Percentiles rank a stretch among this genome's conserved stretches.
These are phyloP conservation scores for Brachyptera risi DNA, from an alignment of 2,888 invertebrate genomes.

Conservation along the genomic window DNA sequence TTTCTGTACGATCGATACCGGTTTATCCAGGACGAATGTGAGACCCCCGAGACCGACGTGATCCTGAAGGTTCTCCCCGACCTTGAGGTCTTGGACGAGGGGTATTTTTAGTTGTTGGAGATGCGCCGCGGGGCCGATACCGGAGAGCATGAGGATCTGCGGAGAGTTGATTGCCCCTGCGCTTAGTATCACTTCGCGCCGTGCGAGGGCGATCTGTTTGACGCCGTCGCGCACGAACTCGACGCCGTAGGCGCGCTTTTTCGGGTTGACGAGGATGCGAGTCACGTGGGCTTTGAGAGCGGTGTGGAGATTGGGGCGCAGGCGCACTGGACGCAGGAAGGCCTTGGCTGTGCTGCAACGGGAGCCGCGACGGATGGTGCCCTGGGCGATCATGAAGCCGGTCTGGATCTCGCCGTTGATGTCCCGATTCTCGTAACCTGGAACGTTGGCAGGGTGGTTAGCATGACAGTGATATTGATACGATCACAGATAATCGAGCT, in stretches of 20 bases:
- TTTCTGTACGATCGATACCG: constrained; percentile 77
- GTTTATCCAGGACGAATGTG: constrained; percentile 75
- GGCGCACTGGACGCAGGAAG: constrained; percentile 71
- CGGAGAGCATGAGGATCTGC: constrained; percentile 87
- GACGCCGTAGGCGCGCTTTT: constrained; percentile 72
- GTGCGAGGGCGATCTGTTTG: constrained; percentile 64
- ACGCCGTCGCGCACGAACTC: constrained; percentile 73
- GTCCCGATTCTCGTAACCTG: constrained; percentile 78
- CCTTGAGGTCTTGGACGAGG: constrained; percentile 65
- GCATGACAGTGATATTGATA: no score
- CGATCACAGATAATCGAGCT: no score
- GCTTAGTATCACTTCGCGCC: constrained; percentile 78
- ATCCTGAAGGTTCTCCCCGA: constrained; percentile 66
- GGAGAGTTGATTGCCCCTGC: constrained; percentile 91
- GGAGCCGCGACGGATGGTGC: constrained; percentile 71
- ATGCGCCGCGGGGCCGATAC: constrained; percentile 71
- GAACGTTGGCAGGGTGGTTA: no score
- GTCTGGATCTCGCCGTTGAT: constrained; percentile 77
- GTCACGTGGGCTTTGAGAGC: constrained; percentile 77
- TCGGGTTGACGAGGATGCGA: constrained; percentile 67
- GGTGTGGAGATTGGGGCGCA: constrained; percentile 73
- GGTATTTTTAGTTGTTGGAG: constrained; percentile 65
- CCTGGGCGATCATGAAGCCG: constrained; percentile 78
- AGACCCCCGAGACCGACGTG: constrained; percentile 83
- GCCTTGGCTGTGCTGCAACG: constrained; percentile 87